Conservation (phyloP, 2,113 vertebrate genomes). For the Eulemur rufifrons region DNA sequence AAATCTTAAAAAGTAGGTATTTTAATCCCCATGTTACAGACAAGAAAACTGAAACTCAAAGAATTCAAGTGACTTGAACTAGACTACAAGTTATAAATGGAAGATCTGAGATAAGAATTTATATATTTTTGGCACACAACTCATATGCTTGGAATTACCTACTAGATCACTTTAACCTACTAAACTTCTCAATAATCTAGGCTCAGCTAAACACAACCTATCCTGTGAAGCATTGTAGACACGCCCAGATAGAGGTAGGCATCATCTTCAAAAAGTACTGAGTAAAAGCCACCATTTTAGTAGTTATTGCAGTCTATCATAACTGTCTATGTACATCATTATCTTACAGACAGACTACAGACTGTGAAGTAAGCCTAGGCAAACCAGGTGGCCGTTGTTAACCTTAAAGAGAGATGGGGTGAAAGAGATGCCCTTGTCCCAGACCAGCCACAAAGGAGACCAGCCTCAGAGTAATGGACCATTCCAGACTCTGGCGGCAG, state of each 20-base stretch:
- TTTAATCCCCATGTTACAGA: background rate
- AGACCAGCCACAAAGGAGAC: background rate
- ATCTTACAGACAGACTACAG: background rate
- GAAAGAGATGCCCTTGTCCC: background rate
- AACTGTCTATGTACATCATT: background rate
- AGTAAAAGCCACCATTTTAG: background rate
- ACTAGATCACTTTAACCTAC: background rate
- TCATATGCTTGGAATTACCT: background rate
- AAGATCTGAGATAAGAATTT: background rate
- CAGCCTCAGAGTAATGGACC: background rate
- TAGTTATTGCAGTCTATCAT: background rate
- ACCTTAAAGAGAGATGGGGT: background rate
- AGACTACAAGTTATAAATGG: background rate
- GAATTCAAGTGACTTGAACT: background rate
- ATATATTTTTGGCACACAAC: background rate
- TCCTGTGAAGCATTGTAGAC: background rate
- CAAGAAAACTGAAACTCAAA: background rate
- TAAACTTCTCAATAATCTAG: background rate
- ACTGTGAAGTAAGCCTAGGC: background rate
- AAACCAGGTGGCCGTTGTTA: background rate
- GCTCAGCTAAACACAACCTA: background rate
- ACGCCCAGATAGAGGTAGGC: background rate
- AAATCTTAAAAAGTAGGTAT: background rate
- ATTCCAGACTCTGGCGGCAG: background rate
- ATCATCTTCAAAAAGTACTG: background rate